Base-by-base conservation (phyloP, 2,888 invertebrate genomes). In the Acleris laterana region DNA sequence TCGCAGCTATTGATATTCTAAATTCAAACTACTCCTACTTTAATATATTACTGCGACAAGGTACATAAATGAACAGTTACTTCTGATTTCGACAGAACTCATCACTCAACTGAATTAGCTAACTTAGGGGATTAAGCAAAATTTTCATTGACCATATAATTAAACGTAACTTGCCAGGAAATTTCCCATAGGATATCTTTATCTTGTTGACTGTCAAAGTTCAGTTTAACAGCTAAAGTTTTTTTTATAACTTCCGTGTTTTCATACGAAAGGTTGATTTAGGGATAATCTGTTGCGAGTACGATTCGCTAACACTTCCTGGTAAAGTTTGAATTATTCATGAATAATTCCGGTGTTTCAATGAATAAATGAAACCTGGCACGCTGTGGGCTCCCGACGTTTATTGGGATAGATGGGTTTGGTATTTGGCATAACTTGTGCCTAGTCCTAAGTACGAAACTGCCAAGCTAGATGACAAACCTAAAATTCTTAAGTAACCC, bases 361-460 rank as follows among this genome's bases (percentile, higher is more conserved):
- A 62, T 66, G 56, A 62, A 62, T 66, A 57, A 66, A 52, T 62
- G 25, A 66, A 61, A 61, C 44, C 44, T 66, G 56, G 56, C 38
- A 66, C 57, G 60, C n/a, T 32, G 60, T 61, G 28, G 32, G 55
- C 49, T 32, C 11, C 55, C 50, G 65, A 65, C 60, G 22, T 62
- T 66, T 62, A 66, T 66, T 66, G 51, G 62, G 57, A 66, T 62
- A 50, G 38, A 66, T 57, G 62, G 42, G 62, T 62, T 52, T 48
- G 48, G 56, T 46, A 52, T 66, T 19, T 57, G 48, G 61, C 16
- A 51, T 48, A 62, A 51, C 17, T 28, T 52, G n/a, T 52, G n/a
- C n/a, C 25, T 22, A 19, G 25, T 1, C 19, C 52, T 28, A 46
- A 13, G n/a, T n/a, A 44, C 16, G 16, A 11, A 9, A 32, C 0